Evolutionary conservation across 2,113 vertebrate species (phyloP).

Genomic region (Microcebus tavaratra): DNA sequence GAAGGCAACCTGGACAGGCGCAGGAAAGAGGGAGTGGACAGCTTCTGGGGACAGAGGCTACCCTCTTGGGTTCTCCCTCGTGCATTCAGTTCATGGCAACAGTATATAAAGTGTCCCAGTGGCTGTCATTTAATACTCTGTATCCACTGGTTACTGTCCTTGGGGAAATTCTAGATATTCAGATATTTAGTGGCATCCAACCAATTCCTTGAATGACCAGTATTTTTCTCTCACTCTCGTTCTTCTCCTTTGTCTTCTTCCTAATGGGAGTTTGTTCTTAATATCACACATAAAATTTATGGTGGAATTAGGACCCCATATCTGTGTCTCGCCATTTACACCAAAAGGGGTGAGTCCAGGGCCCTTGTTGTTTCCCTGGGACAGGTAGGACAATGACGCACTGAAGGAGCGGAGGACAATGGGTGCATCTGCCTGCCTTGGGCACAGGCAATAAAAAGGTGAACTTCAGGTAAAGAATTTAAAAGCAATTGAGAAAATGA

Average conservation of each 20-base stretch:
- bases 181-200: not conserved
- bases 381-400: not conserved
- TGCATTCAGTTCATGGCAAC: not conserved
- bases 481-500: not conserved
- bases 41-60: not conserved
- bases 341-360: not conserved
- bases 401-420: not conserved
- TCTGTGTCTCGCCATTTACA: not conserved
- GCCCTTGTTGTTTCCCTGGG: not conserved
- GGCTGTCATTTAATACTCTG: not conserved
- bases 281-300: not conserved
- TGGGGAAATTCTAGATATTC: not conserved
- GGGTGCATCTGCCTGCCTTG: not conserved
- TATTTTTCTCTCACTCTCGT: not conserved
- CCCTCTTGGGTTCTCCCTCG: not conserved
- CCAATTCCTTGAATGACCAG: not conserved
- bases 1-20: not conserved
- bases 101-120: not conserved
- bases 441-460: not conserved
- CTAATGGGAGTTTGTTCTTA: not conserved
- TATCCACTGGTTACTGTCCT: not conserved
- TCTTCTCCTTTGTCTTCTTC: not conserved
- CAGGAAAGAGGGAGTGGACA: not conserved
- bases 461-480: not conserved
- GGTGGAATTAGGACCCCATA: not conserved